phyloP scores from a whole-genome alignment of 2,888 invertebrate genomes.

The Eudemis profundana region DNA sequence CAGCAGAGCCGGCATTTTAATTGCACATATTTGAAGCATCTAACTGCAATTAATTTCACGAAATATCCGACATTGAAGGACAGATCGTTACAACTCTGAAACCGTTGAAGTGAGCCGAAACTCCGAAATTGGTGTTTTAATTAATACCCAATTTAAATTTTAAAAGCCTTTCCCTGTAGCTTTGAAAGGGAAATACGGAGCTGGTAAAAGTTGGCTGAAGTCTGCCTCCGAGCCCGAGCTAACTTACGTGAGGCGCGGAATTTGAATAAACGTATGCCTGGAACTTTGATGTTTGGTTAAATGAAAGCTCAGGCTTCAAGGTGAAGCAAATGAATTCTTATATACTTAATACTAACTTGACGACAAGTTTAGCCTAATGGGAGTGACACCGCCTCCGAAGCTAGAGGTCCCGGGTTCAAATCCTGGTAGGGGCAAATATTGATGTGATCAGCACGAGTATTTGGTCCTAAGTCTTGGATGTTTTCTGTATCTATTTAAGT shows the following conservation, averaged over 20 bases:
- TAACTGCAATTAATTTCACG: not conserved
- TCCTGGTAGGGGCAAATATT: too few species aligned
- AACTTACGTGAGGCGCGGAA: not conserved
- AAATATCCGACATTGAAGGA: not conserved
- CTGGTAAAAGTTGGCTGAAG: constrained; percentile 25
- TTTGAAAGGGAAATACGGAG: constrained; percentile 26
- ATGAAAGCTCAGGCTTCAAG: not conserved
- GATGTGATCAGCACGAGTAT: too few species aligned
- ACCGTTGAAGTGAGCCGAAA: constrained; percentile 1
- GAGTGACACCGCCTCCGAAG: too few species aligned
- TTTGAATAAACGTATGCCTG: constrained; percentile 14
- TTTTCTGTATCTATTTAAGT: too few species aligned
- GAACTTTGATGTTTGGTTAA: constrained; percentile 23
- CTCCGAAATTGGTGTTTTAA: constrained; percentile 36
- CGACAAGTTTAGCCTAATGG: not conserved
- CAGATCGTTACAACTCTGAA: constrained; percentile 1
- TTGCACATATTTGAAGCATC: too few species aligned
- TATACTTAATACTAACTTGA: not conserved
- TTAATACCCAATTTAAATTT: constrained; percentile 32
- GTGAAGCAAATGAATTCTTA: not conserved
- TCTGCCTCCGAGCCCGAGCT: constrained; percentile 13
- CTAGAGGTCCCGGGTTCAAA: too few species aligned
- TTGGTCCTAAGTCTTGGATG: too few species aligned
- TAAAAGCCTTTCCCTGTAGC: constrained; percentile 31
- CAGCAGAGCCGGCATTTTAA: too few species aligned